These are phyloP conservation scores for Chaetophractus vellerosus DNA, from an alignment of 2,797 vertebrate species.

Conservation along the genomic window DNA sequence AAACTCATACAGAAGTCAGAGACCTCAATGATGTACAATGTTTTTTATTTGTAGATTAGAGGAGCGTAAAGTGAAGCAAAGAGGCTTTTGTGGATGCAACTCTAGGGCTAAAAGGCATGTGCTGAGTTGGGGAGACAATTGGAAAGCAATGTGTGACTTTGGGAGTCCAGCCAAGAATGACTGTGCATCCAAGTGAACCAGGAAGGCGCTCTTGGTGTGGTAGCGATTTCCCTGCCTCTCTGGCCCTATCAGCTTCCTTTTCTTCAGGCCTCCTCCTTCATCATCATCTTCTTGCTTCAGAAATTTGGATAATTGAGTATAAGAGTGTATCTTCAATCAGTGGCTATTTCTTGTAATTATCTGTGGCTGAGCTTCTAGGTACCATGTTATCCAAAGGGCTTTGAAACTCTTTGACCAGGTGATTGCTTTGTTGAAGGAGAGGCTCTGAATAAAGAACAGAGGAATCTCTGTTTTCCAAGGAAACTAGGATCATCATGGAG, in stretches of 20 bases:
- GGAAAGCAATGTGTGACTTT: neutral
- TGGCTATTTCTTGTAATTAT: conserved; percentile 20
- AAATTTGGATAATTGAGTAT: neutral
- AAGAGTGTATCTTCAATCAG: neutral
- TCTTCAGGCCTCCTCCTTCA: neutral
- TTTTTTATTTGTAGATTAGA: conserved; percentile 25
- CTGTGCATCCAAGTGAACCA: neutral
- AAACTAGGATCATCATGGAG: neutral
- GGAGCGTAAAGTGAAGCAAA: neutral
- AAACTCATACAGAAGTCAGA: neutral
- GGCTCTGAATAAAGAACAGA: neutral
- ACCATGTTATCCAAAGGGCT: neutral
- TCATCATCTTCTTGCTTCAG: neutral
- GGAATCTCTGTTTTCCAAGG: neutral
- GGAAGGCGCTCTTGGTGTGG: neutral
- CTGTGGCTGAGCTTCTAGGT: neutral
- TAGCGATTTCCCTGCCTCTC: neutral
- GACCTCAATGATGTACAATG: neutral
- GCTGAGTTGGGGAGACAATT: neutral
- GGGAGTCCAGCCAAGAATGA: neutral
- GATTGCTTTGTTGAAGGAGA: neutral
- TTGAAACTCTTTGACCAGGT: neutral
- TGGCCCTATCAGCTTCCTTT: neutral
- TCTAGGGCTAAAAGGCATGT: neutral
- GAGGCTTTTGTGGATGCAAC: neutral